Percentiles rank a stretch among this genome's conserved stretches.
Evolutionary conservation across 1,140 invertebrate species (phyloP).

Genomic region (Euschistus heros): DNA sequence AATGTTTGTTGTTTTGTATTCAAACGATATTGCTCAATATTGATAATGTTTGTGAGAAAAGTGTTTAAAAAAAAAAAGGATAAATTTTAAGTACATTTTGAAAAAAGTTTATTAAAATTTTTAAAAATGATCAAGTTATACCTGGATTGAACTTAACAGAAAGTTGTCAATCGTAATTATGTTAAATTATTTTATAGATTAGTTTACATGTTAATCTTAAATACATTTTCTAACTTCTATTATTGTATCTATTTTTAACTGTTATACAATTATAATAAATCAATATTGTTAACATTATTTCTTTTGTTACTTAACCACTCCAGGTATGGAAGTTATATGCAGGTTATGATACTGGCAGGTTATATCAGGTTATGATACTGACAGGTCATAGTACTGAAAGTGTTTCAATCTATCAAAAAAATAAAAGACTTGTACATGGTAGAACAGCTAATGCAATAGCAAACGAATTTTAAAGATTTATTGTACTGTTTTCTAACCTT

Average conservation of each 20-base stretch:
- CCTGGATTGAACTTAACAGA: no score
- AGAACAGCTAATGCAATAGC: background rate
- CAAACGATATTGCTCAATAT: slow-evolving; percentile 13
- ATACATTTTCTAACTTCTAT: slow-evolving; percentile 5
- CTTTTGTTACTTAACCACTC: no score
- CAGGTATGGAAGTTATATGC: no score
- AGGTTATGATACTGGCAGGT: no score
- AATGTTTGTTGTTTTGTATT: slow-evolving; percentile 1
- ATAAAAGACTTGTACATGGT: no score
- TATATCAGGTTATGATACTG: no score
- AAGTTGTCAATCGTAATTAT: background rate
- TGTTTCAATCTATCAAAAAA: no score
- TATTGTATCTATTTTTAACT: slow-evolving; percentile 7
- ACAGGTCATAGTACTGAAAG: no score
- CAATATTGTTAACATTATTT: no score
- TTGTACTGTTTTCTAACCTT: slow-evolving; percentile 1
- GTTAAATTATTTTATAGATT: slow-evolving; percentile 6
- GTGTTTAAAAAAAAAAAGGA: no score
- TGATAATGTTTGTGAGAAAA: background rate
- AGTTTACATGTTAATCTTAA: background rate
- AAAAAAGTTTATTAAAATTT: slow-evolving; percentile 1
- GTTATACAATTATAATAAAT: background rate
- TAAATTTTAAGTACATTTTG: no score
- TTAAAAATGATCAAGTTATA: slow-evolving; percentile 5
- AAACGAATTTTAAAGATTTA: background rate